phyloP scores from a whole-genome alignment of 2,113 vertebrate species.

The Porphyrio hochstetteri region DNA sequence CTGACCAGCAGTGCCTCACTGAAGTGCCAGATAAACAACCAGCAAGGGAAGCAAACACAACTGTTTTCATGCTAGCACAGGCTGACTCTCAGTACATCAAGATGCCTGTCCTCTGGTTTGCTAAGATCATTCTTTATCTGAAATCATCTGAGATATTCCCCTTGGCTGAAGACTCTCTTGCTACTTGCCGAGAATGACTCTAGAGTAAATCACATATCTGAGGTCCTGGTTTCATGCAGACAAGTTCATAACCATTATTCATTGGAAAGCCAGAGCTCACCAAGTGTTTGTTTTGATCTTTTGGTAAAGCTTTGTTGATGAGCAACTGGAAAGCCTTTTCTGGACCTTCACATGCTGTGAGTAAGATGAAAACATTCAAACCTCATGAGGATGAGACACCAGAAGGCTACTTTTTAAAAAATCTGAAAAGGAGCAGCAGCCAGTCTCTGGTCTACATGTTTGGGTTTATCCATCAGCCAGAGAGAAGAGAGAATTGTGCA shows the following conservation, averaged over 20 bases:
- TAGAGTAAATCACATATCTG: neutral
- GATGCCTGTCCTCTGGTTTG: neutral
- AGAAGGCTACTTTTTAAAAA: neutral
- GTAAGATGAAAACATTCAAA: neutral
- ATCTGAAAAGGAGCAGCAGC: neutral
- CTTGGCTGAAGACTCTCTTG: neutral
- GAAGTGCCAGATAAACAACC: slow-evolving; percentile 48
- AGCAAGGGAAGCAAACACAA: slow-evolving; percentile 15
- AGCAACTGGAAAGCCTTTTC: slow-evolving; percentile 8
- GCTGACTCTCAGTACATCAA: neutral
- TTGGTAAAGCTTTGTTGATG: neutral
- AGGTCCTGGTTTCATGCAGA: neutral
- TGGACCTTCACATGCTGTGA: neutral
- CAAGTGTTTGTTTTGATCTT: slow-evolving; percentile 12
- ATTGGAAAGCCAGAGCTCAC: neutral
- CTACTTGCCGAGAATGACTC: neutral
- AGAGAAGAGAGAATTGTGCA: neutral
- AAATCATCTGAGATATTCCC: neutral
- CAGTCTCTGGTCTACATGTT: neutral
- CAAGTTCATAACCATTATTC: neutral
- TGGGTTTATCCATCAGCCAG: neutral
- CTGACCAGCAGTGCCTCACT: slow-evolving; percentile 42
- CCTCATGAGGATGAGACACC: neutral
- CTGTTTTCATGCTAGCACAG: neutral
- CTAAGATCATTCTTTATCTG: neutral